phyloP scores from a whole-genome alignment of 2,797 vertebrate species.

The Pelodytes ibericus region DNA sequence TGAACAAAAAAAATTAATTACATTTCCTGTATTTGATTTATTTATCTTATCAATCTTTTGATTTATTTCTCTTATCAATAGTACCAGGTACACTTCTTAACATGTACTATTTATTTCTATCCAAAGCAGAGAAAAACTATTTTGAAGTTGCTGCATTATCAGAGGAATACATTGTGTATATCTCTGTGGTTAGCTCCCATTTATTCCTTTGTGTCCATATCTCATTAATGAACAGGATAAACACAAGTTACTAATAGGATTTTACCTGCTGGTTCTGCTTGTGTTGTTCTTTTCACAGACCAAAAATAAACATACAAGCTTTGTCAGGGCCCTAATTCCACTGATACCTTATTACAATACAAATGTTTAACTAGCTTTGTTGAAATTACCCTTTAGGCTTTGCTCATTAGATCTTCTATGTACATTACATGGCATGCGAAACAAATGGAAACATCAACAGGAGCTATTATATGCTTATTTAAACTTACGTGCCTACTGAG shows the following conservation, averaged over 20 bases:
- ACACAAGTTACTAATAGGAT: background rate
- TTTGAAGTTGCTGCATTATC: too few species aligned
- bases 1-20: too few species aligned
- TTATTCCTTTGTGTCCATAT: slow-evolving; percentile 3
- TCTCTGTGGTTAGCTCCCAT: background rate
- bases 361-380: background rate
- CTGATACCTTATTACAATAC: background rate
- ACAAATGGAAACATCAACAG: background rate
- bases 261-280: background rate
- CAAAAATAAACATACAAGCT: background rate
- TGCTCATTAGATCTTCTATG: background rate
- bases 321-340: background rate
- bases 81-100: too few species aligned
- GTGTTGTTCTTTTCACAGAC: slow-evolving; percentile 2
- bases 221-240: slow-evolving; percentile 8
- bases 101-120: too few species aligned
- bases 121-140: too few species aligned
- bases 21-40: too few species aligned
- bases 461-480: background rate
- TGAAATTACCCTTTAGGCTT: background rate
- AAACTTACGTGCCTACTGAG: too few species aligned
- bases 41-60: too few species aligned
- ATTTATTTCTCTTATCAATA: too few species aligned
- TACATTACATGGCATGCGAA: background rate
- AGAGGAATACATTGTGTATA: background rate